Percentiles rank a stretch among this genome's conserved stretches.
These are phyloP conservation scores for Pediacus dermestoides DNA, from an alignment of 2,888 invertebrate genomes.

Conservation along the genomic window DNA sequence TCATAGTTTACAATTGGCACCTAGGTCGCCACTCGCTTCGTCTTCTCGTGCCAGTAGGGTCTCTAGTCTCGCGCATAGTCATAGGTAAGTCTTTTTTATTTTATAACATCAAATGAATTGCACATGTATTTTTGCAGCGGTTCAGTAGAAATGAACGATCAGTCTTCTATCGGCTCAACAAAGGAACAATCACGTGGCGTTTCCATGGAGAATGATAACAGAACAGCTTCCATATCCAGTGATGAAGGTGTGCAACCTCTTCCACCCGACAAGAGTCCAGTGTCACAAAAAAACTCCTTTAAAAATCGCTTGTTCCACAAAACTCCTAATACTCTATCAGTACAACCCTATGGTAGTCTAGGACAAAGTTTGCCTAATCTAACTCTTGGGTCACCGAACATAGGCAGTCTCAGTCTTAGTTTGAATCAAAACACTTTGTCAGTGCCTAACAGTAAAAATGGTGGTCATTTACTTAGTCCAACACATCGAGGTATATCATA, in stretches of 20 bases:
- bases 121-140: slow-evolving; percentile 50
- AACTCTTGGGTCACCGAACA: slow-evolving; percentile 50
- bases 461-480: slow-evolving; percentile 53
- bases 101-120: background rate
- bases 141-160: slow-evolving; percentile 65
- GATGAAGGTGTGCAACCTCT: slow-evolving; percentile 57
- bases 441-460: slow-evolving; percentile 53
- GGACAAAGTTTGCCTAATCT: slow-evolving; percentile 82
- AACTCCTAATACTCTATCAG: slow-evolving; percentile 70
- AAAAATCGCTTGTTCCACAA: slow-evolving; percentile 46
- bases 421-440: slow-evolving; percentile 55
- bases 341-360: slow-evolving; percentile 65
- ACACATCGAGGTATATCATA: slow-evolving; percentile 73
- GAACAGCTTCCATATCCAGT: slow-evolving; percentile 63
- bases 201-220: slow-evolving; percentile 60
- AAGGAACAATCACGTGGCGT: slow-evolving; percentile 55
- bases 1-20: slow-evolving; percentile 45
- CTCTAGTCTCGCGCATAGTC: slow-evolving; percentile 70
- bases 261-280: slow-evolving; percentile 50
- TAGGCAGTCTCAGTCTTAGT: slow-evolving; percentile 43
- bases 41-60: slow-evolving; percentile 62
- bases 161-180: slow-evolving; percentile 51
- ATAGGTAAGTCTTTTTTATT: slow-evolving; percentile 51
- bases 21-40: slow-evolving; percentile 48
- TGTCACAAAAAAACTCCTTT: slow-evolving; percentile 45